Conservation (phyloP, 2,797 vertebrate genomes). For the Rhadinocentrus ornatus region DNA sequence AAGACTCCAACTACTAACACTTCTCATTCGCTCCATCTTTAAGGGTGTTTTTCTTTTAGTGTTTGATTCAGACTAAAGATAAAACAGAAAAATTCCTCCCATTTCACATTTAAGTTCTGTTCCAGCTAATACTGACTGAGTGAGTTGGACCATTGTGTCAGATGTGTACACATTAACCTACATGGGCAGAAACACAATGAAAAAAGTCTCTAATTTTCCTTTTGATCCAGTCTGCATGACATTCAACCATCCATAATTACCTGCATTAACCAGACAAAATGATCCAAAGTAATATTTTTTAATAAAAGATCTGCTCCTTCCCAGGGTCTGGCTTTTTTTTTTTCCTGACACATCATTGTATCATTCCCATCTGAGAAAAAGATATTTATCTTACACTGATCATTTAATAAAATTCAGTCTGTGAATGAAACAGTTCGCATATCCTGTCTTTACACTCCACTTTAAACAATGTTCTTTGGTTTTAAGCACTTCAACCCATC, state of each 20-base stretch:
- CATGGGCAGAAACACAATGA: neutral
- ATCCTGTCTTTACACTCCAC: neutral
- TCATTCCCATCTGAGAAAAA: neutral
- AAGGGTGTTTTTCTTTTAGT: neutral
- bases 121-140: neutral
- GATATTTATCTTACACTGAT: neutral
- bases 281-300: neutral
- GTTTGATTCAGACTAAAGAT: neutral
- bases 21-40: neutral
- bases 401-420: neutral
- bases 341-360: neutral
- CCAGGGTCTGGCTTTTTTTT: neutral
- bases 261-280: neutral
- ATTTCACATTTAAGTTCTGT: neutral
- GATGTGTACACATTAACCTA: neutral
- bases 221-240: too few species aligned
- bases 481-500: neutral
- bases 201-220: neutral
- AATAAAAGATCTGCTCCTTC: neutral
- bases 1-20: too few species aligned
- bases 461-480: neutral
- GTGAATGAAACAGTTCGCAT: neutral
- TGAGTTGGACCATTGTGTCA: neutral
- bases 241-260: neutral
- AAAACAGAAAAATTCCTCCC: neutral